phyloP scores from a whole-genome alignment of 2,888 invertebrate genomes.

The Eilema depressum region DNA sequence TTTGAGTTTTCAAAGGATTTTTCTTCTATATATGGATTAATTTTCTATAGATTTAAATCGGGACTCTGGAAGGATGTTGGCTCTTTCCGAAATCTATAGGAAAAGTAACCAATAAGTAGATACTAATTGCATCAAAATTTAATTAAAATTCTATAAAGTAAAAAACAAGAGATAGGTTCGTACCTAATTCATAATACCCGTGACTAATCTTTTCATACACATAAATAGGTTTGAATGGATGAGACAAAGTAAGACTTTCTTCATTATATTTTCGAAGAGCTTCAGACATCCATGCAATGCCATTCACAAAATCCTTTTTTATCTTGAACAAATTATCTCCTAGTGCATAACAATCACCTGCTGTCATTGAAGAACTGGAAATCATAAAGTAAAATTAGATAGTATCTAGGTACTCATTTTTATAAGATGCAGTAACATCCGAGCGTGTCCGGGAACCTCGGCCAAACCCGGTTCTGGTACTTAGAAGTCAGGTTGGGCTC shows the following conservation, averaged over 20 bases:
- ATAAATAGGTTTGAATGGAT: not conserved
- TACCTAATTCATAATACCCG: slow-evolving; percentile 5
- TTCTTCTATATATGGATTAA: too few species aligned
- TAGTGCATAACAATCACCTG: slow-evolving; percentile 4
- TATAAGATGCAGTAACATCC: too few species aligned
- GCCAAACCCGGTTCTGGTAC: too few species aligned
- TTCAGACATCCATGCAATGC: slow-evolving; percentile 9
- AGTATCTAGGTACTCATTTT: not conserved
- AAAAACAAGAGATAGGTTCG: not conserved
- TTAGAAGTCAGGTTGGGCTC: too few species aligned
- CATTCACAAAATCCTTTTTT: not conserved
- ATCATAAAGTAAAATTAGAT: not conserved
- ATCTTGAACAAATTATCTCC: not conserved
- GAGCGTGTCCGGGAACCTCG: too few species aligned
- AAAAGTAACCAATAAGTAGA: too few species aligned
- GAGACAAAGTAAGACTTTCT: not conserved
- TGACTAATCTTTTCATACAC: not conserved
- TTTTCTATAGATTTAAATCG: too few species aligned
- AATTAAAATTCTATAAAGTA: too few species aligned
- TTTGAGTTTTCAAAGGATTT: too few species aligned
- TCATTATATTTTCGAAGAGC: slow-evolving; percentile 2
- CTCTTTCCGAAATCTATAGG: too few species aligned
- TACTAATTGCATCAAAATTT: too few species aligned
- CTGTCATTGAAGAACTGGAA: slow-evolving; percentile 12
- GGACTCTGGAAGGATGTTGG: too few species aligned